Evolutionary conservation across 2,888 invertebrate genomes (phyloP), one percentile per base, ranked within the genome.

Genomic region (Harmothoe impar): DNA sequence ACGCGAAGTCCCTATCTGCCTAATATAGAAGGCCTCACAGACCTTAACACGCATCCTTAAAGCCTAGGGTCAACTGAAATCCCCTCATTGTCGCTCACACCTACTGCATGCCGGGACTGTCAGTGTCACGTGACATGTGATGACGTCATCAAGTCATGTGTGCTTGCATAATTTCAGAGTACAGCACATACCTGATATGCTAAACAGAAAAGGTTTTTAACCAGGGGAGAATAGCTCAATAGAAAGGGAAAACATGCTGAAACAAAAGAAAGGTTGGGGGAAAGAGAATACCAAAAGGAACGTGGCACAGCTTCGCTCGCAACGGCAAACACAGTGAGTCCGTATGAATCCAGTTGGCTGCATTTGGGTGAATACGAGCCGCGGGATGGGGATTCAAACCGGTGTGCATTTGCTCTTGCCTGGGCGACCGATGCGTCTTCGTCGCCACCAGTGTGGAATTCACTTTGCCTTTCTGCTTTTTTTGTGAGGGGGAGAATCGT

Each of bases 271-370:
- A n/a, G 62, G 3, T 3, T 20, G 15, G 62, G 20, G 15, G 7
- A 62, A n/a, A 62, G 15, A 1, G 62, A 62, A 62, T 20, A n/a
- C 3, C 23, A 62, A 62, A 62, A 20, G 43, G 43, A 62, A 20
- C n/a, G 62, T n/a, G n/a, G 62, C n/a, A n/a, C 62, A 62, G 62
- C 20, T n/a, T 62, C 20, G 62, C 62, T 20, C 23, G 62, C 62
- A n/a, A 62, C 62, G 15, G 62, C 62, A 62, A 62, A 62, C 62
- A 62, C 43, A 43, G 7, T 62, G 62, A 62, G 62, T 20, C 12
- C 20, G 62, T 62, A 62, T 62, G 62, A 62, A 62, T 62, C 23
- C 62, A 62, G 62, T 62, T n/a, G 62, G 62, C 62, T 62, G 62
- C 15, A 62, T 62, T 62, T 62, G 72, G 72, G 29, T 15, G 72